phyloP scores from a whole-genome alignment of 2,888 invertebrate species.

The Leptura quadrifasciata region DNA sequence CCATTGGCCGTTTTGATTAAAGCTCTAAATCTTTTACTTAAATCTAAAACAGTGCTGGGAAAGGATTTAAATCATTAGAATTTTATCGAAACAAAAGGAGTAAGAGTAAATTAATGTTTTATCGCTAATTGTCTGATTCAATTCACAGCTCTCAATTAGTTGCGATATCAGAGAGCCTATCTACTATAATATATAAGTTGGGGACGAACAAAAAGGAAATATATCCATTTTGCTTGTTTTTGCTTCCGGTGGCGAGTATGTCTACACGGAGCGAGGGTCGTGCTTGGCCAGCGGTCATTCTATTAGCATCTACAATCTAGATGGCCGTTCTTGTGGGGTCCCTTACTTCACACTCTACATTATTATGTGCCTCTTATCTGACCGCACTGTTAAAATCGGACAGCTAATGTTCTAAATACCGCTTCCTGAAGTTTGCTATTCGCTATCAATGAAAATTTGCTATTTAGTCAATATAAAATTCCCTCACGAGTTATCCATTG shows the following conservation, averaged over 20 bases:
- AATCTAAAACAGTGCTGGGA: neutral
- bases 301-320: constrained; percentile 75
- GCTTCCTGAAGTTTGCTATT: constrained; percentile 34
- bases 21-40: neutral
- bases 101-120: constrained; percentile 44
- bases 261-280: constrained; percentile 64
- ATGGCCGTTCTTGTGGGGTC: constrained; percentile 72
- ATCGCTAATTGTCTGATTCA: constrained; percentile 69
- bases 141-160: constrained; percentile 70
- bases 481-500: neutral
- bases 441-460: neutral
- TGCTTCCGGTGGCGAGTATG: constrained; percentile 69
- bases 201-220: constrained; percentile 72
- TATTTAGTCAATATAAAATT: neutral
- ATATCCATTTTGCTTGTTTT: constrained; percentile 74
- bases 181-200: constrained; percentile 70
- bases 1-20: neutral
- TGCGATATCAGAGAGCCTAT: constrained; percentile 68
- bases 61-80: constrained; percentile 21
- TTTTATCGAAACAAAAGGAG: constrained; percentile 40
- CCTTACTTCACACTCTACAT: constrained; percentile 71
- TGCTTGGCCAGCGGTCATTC: constrained; percentile 72
- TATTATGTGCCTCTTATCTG: constrained; percentile 67
- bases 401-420: constrained; percentile 57
- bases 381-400: constrained; percentile 61